A percentile compares a stretch with the other conserved stretches of the same genome.
phyloP scores from a whole-genome alignment of 2,113 vertebrate genomes.

The Nestor notabilis region DNA sequence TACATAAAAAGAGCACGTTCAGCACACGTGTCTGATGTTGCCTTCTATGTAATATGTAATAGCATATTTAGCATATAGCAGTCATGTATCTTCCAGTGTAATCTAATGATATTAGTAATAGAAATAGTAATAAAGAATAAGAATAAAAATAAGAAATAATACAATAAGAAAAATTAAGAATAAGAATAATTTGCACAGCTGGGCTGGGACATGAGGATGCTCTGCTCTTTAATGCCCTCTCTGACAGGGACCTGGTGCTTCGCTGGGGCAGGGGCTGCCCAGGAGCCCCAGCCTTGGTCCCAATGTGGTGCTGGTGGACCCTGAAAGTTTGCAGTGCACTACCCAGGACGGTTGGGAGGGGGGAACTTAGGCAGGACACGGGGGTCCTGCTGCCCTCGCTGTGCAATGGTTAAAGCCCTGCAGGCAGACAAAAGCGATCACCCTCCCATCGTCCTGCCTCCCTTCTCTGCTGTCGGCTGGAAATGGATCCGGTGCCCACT shows the following conservation, averaged over 20 bases:
- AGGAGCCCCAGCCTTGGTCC: not conserved
- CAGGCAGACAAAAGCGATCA: conserved; percentile 22
- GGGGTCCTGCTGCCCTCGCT: not conserved
- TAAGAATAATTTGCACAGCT: not conserved
- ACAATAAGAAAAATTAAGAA: not conserved
- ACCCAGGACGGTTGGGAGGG: rapidly evolving
- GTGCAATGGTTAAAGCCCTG: conserved; percentile 30
- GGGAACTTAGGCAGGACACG: no score
- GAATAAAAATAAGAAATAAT: not conserved
- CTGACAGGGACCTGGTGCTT: not conserved
- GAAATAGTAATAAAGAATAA: not conserved
- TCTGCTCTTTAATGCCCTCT: not conserved
- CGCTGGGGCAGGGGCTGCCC: not conserved
- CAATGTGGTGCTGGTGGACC: not conserved
- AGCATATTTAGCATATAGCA: not conserved
- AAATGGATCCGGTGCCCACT: conserved; percentile 82
- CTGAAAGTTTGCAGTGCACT: rapidly evolving
- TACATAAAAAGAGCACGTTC: not conserved
- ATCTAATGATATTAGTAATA: not conserved
- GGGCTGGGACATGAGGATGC: not conserved
- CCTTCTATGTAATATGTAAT: not conserved
- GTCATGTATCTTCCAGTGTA: not conserved
- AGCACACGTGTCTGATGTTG: not conserved
- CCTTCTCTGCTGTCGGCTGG: conserved; percentile 63
- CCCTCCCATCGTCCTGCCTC: conserved; percentile 12